phyloP scores from a whole-genome alignment of 1,140 invertebrate species.

The Drosophila lowei region DNA sequence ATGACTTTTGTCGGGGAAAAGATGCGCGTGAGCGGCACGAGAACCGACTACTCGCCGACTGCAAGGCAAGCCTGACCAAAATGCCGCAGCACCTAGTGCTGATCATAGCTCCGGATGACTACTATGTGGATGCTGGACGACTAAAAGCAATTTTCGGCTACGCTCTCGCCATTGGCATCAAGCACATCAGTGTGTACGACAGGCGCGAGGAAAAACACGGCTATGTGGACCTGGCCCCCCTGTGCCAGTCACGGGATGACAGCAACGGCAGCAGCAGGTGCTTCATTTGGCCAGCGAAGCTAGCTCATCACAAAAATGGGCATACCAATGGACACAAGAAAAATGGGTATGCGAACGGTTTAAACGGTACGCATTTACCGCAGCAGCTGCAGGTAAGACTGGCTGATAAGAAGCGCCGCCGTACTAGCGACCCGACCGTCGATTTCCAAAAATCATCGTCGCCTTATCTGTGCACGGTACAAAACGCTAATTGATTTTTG shows the following conservation, averaged over 20 bases:
- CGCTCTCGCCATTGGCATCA: conserved; percentile 59
- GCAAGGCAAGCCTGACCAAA: conserved; percentile 63
- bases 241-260: conserved; percentile 28
- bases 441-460: conserved; percentile 35
- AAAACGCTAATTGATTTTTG: conserved; percentile 22
- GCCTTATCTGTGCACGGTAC: conserved; percentile 31
- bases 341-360: conserved; percentile 52
- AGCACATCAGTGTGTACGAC: conserved; percentile 75
- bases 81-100: conserved; percentile 69
- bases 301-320: not conserved
- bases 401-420: conserved; percentile 9
- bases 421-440: not conserved
- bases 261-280: too few relatives aligned
- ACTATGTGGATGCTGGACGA: conserved; percentile 44
- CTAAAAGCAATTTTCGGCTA: conserved; percentile 62
- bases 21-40: conserved; percentile 52
- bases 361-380: conserved; percentile 7
- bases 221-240: conserved; percentile 41
- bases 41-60: conserved; percentile 39
- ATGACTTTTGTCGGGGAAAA: conserved; percentile 64
- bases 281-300: not conserved
- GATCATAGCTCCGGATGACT: conserved; percentile 58
- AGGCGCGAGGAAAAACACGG: conserved; percentile 28
- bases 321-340: conserved; percentile 39
- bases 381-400: conserved; percentile 57